Percentiles rank a stretch among this genome's conserved stretches.
These are phyloP conservation scores for Sinocyclocheilus anshuiensis DNA, from an alignment of 2,113 vertebrate genomes.

Conservation along the genomic window DNA sequence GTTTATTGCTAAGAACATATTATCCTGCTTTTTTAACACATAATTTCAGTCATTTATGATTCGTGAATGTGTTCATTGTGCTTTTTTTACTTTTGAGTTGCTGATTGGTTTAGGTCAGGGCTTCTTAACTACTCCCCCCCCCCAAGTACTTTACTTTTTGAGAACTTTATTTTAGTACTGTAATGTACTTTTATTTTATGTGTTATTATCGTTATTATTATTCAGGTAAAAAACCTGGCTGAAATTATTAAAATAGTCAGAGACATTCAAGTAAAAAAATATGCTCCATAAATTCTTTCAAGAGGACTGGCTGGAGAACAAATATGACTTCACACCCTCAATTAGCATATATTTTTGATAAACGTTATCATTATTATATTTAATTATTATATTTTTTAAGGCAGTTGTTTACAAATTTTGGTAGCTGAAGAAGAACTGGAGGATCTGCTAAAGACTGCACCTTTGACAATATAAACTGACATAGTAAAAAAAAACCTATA, in stretches of 20 bases:
- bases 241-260: background rate
- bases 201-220: background rate
- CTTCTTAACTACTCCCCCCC: background rate
- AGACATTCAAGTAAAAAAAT: background rate
- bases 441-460: background rate
- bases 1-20: background rate
- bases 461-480: background rate
- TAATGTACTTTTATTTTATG: background rate
- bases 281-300: background rate
- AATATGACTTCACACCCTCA: background rate
- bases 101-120: background rate
- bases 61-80: background rate
- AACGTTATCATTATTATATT: background rate
- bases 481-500: too few relatives aligned
- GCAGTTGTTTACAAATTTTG: background rate
- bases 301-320: background rate
- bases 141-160: too few relatives aligned
- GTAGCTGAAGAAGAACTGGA: background rate
- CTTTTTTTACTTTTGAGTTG: background rate
- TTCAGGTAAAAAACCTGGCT: too few relatives aligned
- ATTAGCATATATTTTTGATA: background rate
- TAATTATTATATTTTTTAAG: background rate
- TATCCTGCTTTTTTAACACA: background rate
- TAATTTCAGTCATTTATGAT: background rate
- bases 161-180: background rate